phyloP scores from a whole-genome alignment of 1,140 invertebrate genomes.

The Pseudomyrmex pallidus region DNA sequence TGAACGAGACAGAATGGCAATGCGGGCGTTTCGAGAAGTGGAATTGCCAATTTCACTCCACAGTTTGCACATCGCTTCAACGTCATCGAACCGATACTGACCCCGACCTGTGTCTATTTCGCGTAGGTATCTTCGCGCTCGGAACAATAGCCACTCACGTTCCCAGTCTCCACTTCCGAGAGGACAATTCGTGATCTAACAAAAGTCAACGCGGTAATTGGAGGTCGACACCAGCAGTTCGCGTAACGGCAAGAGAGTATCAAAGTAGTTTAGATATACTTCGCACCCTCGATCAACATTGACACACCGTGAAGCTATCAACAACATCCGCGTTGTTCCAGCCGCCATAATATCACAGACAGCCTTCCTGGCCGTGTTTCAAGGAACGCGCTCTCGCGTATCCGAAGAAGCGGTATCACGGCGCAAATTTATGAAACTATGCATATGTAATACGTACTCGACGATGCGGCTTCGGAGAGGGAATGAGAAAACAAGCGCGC shows the following conservation, averaged over 20 bases:
- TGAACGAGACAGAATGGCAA: conserved; percentile 30
- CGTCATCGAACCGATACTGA: conserved; percentile 20
- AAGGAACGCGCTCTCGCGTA: conserved; percentile 22
- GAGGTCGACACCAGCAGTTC: neutral
- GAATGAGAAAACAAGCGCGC: neutral
- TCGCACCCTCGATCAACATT: conserved; percentile 1
- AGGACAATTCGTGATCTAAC: conserved; percentile 5
- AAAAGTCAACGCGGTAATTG: conserved; percentile 39
- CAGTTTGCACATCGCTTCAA: conserved; percentile 2
- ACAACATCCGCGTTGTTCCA: conserved; percentile 13
- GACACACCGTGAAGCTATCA: conserved; percentile 25
- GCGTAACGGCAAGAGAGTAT: conserved; percentile 13
- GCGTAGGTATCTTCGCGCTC: neutral
- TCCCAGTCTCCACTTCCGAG: neutral
- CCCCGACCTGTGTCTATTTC: conserved; percentile 19
- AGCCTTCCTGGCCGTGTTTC: conserved; percentile 56
- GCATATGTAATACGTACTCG: conserved; percentile 75
- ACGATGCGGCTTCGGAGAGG: neutral
- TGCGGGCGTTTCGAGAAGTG: conserved; percentile 3
- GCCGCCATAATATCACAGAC: conserved; percentile 63
- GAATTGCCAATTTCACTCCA: conserved; percentile 19
- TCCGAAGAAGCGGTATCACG: conserved; percentile 61
- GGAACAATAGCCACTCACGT: conserved; percentile 18
- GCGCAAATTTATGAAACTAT: conserved; percentile 78
- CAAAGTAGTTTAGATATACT: neutral